Percentiles rank a stretch among this genome's conserved stretches.
These are phyloP conservation scores for Xenopus tropicalis DNA, from an alignment of 2,113 vertebrate genomes.

Conservation along the genomic window DNA sequence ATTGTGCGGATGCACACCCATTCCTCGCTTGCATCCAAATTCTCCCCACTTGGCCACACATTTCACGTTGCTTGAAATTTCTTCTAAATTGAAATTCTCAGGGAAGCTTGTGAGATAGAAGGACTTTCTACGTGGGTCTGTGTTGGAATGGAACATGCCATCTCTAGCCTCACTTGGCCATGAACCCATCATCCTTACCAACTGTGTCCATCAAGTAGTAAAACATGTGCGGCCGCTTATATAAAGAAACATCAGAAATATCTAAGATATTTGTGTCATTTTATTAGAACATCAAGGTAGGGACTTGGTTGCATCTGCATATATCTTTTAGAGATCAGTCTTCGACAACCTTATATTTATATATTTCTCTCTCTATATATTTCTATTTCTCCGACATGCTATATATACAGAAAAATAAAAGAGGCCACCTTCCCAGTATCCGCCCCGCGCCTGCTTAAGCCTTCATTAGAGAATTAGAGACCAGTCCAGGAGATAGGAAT, in stretches of 20 bases:
- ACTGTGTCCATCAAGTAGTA: no score
- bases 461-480: slow-evolving; percentile 8
- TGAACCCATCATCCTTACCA: no score
- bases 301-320: slow-evolving; percentile 20
- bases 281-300: slow-evolving; percentile 27
- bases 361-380: not conserved
- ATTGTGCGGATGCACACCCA: no score
- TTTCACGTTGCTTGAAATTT: no score
- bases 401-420: slow-evolving; percentile 28
- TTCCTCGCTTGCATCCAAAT: no score
- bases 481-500: not conserved
- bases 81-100: not conserved
- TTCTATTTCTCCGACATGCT: slow-evolving; percentile 26
- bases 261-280: not conserved
- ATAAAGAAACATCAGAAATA: not conserved
- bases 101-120: no score
- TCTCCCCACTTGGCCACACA: no score
- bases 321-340: slow-evolving; percentile 26
- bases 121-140: no score
- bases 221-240: no score
- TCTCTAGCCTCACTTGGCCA: no score
- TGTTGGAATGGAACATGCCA: no score
- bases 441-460: slow-evolving; percentile 2
- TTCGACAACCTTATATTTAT: slow-evolving; percentile 26
- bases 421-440: slow-evolving; percentile 8